Percentiles rank a stretch among this genome's conserved stretches.
phyloP scores from a whole-genome alignment of 2,113 vertebrate genomes.

The Poicephalus gulielmi region DNA sequence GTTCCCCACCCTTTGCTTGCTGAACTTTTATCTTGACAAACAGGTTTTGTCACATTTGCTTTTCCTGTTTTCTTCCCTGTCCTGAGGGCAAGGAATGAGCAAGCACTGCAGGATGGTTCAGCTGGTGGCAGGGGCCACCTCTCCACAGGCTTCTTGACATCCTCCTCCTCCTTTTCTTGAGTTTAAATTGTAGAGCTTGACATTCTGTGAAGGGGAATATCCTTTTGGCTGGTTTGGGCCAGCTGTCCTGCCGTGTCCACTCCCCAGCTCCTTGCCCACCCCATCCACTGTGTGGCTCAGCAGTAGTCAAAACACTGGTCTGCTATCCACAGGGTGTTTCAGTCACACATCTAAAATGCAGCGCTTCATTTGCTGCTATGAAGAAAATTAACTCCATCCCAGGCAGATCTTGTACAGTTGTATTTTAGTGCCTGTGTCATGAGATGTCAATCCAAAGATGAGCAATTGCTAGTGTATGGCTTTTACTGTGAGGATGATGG shows the following conservation, averaged over 20 bases:
- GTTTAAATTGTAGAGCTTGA: neutral
- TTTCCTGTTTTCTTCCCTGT: neutral
- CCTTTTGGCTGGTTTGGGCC: too few relatives aligned
- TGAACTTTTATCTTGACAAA: neutral
- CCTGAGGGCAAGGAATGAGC: neutral
- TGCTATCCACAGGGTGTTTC: neutral
- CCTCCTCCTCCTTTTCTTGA: neutral
- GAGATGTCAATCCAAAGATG: neutral
- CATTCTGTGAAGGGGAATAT: neutral
- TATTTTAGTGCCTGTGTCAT: neutral
- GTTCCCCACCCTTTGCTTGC: neutral
- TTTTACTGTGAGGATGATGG: rapidly evolving
- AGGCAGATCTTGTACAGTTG: neutral
- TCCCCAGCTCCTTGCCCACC: neutral
- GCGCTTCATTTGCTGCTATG: neutral
- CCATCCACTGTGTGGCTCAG: neutral
- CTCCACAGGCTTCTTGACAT: neutral
- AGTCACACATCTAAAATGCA: rapidly evolving
- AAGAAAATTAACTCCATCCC: neutral
- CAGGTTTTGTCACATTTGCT: neutral
- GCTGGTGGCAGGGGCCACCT: neutral
- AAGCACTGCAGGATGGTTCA: neutral
- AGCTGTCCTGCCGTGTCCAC: neutral
- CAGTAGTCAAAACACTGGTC: neutral
- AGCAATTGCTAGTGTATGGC: neutral